A percentile compares a stretch with the other conserved stretches of the same genome.
phyloP scores from a whole-genome alignment of 1,140 invertebrate species.

The Drosophila oshimai region DNA sequence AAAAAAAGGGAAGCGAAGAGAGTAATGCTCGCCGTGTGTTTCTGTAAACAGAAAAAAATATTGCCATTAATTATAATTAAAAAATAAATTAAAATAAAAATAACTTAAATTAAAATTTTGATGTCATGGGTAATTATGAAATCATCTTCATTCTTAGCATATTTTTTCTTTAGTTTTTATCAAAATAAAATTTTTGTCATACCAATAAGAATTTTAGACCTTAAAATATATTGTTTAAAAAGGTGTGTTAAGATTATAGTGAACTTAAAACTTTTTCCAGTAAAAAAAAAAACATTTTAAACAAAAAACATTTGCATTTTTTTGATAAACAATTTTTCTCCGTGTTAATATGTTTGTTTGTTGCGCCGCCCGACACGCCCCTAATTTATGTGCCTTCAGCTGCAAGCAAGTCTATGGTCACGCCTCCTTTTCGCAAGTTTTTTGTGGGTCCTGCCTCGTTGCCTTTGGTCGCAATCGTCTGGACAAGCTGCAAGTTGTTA shows the following conservation, averaged over 20 bases:
- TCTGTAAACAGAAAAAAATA: not conserved
- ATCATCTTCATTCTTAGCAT: too few species aligned
- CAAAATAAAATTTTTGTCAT: too few species aligned
- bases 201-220: too few species aligned
- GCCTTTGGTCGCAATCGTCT: slow-evolving; percentile 27
- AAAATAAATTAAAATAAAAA: too few species aligned
- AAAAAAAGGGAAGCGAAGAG: not conserved
- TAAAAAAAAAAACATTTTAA: not conserved
- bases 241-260: too few species aligned
- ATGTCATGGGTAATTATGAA: too few species aligned
- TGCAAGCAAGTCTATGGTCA: slow-evolving; percentile 65
- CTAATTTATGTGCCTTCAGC: slow-evolving; percentile 76
- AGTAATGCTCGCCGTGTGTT: not conserved
- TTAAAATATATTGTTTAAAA: too few species aligned
- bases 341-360: slow-evolving; percentile 18
- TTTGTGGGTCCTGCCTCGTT: slow-evolving; percentile 22
- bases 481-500: slow-evolving; percentile 34
- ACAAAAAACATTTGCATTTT: not conserved
- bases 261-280: too few species aligned
- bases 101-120: too few species aligned
- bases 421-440: slow-evolving; percentile 56
- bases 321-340: not conserved
- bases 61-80: not conserved
- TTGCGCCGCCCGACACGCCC: slow-evolving; percentile 56
- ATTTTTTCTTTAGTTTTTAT: too few species aligned